Base-by-base conservation (phyloP, 2,797 vertebrate genomes). In the Helarctos malayanus region DNA sequence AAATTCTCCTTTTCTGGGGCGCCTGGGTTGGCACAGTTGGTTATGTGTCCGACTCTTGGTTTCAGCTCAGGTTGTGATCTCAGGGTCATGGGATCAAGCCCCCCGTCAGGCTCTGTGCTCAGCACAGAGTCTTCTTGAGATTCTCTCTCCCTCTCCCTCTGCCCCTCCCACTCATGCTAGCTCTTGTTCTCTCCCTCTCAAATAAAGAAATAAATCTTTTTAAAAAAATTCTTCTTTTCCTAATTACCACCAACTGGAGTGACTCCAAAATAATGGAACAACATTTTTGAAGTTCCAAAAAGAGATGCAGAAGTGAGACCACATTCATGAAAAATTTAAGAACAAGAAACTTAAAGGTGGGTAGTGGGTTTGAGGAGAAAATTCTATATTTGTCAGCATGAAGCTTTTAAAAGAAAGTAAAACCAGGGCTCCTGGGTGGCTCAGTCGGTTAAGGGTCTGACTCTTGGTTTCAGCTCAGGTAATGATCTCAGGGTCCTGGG, bases 231-330 rank as follows among this genome's bases (percentile, higher is more conserved):
- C 57, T 78, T 69, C 79, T 86, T 65, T 92, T 94, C 23, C 45
- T 90, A 90, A 68, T 92, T 63, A 94, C 16, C 13, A 76, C 18
- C 45, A 47, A 78, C 10, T 73, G 11, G 41, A 76, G 7, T 65
- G 27, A 84, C 45, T 80, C 69, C 19, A 71, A 91, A 71, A 90
- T 84, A 61, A 88, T 7, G 18, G 7, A 80, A 61, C 2, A 38
- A 80, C 12, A 54, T 25, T 94, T 92, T 38, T 89, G 73, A 93
- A 45, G 21, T 56, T 94, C n/a, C 69, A 93, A 41, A 94, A 90
- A 80, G 65, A 91, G 56, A 65, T 47, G 54, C 29, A 85, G 47
- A 85, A 93, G 65, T 63, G 52, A 88, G 47, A 80, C 5, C 10
- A 78, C 25, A 10, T 35, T n/a, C 38, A 61, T 54, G 56, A 45